Conservation (phyloP, 2,888 invertebrate genomes). For the Zelleria hepariella region DNA sequence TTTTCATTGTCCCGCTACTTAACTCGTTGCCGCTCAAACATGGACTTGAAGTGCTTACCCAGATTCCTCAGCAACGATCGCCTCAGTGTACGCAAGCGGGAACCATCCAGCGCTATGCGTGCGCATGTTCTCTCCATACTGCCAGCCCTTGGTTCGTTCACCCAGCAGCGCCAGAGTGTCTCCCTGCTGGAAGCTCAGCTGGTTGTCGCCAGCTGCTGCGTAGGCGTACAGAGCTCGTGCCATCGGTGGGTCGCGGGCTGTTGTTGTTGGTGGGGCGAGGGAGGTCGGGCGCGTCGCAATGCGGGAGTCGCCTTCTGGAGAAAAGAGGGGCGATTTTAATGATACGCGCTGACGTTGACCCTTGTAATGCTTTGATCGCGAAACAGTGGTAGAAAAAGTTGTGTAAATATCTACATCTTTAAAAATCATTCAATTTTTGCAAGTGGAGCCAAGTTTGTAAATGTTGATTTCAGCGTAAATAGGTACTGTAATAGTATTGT, state of each 20-base stretch:
- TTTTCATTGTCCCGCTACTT: too few species aligned
- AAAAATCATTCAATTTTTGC: too few species aligned
- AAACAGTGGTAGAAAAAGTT: too few species aligned
- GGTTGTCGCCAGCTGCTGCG: conserved; percentile 90
- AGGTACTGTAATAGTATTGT: too few species aligned
- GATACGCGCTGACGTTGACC: background rate
- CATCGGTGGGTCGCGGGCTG: conserved; percentile 78
- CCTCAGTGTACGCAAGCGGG: conserved; percentile 94
- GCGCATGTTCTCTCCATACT: conserved; percentile 94
- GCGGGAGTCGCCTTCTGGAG: conserved; percentile 45
- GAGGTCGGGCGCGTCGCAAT: conserved; percentile 74
- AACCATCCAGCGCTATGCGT: conserved; percentile 97
- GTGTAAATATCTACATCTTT: too few species aligned
- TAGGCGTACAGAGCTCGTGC: conserved; percentile 92
- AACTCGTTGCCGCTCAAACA: too few species aligned
- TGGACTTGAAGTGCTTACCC: too few species aligned
- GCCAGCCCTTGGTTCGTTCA: conserved; percentile 95
- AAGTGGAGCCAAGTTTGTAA: too few species aligned
- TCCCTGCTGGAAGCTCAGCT: conserved; percentile 92
- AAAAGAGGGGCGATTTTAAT: background rate
- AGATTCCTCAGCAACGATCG: conserved; percentile 76
- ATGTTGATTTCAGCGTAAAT: too few species aligned
- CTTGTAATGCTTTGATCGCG: too few species aligned
- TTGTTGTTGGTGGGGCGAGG: conserved; percentile 72
- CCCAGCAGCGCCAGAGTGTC: conserved; percentile 91